Evolutionary conservation across 2,888 invertebrate species (phyloP).

Genomic region (Dolichomitus sp.): DNA sequence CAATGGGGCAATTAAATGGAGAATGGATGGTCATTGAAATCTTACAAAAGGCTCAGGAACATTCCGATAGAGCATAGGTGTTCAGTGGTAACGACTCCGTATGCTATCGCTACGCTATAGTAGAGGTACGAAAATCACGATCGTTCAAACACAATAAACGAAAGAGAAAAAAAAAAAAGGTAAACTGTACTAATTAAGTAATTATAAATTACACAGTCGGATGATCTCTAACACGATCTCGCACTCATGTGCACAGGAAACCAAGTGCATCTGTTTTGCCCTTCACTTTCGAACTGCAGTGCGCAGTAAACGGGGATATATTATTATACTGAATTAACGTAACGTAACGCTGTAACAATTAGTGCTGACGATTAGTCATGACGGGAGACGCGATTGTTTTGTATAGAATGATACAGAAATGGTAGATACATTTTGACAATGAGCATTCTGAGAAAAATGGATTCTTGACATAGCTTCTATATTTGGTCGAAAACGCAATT

Average conservation of each 20-base stretch:
- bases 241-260: constrained; percentile 13
- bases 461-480: too few relatives aligned
- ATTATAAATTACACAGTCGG: constrained; percentile 53
- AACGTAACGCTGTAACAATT: constrained; percentile 41
- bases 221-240: constrained; percentile 37
- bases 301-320: constrained; percentile 9
- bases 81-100: background rate
- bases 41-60: background rate
- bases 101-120: background rate
- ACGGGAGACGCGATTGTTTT: constrained; percentile 11
- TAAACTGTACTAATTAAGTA: constrained; percentile 47
- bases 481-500: too few relatives aligned
- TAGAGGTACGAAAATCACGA: background rate
- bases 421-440: background rate
- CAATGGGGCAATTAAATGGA: constrained; percentile 16
- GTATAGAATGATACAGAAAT: constrained; percentile 26
- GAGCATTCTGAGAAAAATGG: background rate
- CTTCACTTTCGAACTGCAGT: constrained; percentile 17
- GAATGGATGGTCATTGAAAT: background rate
- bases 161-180: background rate
- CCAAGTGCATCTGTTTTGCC: constrained; percentile 4
- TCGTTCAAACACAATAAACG: background rate
- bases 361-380: constrained; percentile 41
- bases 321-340: constrained; percentile 20
- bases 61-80: constrained; percentile 9